Evolutionary conservation across 92 coral and sea anemone species (phyloP).

Genomic region (Siderastrea siderea): DNA sequence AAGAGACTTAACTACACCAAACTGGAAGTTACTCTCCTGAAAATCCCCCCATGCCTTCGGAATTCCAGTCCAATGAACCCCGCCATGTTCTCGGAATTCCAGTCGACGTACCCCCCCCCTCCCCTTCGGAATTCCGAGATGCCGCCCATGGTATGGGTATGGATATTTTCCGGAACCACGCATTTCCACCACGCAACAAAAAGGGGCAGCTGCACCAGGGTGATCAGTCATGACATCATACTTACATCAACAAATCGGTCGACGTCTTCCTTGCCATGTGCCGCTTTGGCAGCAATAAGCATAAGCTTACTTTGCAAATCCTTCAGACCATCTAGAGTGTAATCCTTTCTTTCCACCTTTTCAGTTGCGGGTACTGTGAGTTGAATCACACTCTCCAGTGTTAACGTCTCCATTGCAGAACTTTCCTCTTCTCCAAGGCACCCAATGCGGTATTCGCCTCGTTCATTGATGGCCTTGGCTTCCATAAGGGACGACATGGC

Average conservation of each 20-base stretch:
- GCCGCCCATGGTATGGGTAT: no score
- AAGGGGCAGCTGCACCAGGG: background rate
- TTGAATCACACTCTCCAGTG: constrained; percentile 49
- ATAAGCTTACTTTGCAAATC: constrained; percentile 94
- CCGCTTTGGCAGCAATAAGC: constrained; percentile 93
- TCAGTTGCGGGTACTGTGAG: constrained; percentile 56
- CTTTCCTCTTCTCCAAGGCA: constrained; percentile 37
- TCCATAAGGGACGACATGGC: constrained; percentile 83
- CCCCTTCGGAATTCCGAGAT: no score
- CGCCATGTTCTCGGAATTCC: no score
- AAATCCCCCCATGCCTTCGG: no score
- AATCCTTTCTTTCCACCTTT: constrained; percentile 52
- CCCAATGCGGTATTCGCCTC: constrained; percentile 75
- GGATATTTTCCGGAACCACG: no score
- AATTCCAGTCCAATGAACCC: no score
- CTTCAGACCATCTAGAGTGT: constrained; percentile 79
- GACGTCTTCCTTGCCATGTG: constrained; percentile 84
- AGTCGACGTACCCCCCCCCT: no score
- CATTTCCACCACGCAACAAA: background rate
- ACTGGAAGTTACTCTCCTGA: no score
- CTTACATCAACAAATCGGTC: constrained; percentile 85
- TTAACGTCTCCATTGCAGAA: constrained; percentile 2
- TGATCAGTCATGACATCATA: background rate
- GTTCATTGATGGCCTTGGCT: constrained; percentile 79
- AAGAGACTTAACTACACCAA: no score